Evolutionary conservation across 2,888 invertebrate species (phyloP), one percentile per base, ranked within the genome.

Genomic region (Tholera decimalis): DNA sequence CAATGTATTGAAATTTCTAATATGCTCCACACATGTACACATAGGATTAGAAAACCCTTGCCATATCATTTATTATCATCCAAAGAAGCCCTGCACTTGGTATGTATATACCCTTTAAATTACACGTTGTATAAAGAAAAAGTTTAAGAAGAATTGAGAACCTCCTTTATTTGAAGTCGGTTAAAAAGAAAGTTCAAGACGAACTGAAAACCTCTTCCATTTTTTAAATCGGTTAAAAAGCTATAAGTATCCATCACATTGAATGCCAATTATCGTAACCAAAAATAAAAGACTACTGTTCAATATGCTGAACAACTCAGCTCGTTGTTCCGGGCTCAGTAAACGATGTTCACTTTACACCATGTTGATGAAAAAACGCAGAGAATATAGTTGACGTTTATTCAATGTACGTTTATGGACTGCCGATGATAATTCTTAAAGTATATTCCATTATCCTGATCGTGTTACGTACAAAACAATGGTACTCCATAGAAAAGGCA

Each of bases 341-440:
- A 75, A 75, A 60, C 59, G 71, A 64, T 70, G 53, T 75, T 69
- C 76, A 69, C 47, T 76, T 76, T 57, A 60, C 59, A 76, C 71
- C 18, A 54, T 26, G 59, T 41, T 74, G 71, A 70, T 74, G 71
- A 71, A 76, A 70, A 64, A 70, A 70, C 41, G 56, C 54, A 56
- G 46, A 54, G 49, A 70, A 74, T 59, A 69, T 53, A 54, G 35
- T 75, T 22, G 39, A 37, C 51, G 18, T 54, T 70, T 65, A 76
- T 64, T 35, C 49, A 64, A 76, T 53, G 26, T 73, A 59, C 50
- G 24, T 53, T 69, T 59, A 59, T 64, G 47, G 55, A 53, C 49
- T 51, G 46, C 50, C 49, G 46, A 67, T 51, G 41, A 61, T 73
- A 73, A 75, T 63, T 75, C 47, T 20, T 20, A 43, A 63, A 69